Evolutionary conservation across 2,797 vertebrate genomes (phyloP), one percentile per base, ranked within the genome.

Genomic region (Phalloptychus januarius): DNA sequence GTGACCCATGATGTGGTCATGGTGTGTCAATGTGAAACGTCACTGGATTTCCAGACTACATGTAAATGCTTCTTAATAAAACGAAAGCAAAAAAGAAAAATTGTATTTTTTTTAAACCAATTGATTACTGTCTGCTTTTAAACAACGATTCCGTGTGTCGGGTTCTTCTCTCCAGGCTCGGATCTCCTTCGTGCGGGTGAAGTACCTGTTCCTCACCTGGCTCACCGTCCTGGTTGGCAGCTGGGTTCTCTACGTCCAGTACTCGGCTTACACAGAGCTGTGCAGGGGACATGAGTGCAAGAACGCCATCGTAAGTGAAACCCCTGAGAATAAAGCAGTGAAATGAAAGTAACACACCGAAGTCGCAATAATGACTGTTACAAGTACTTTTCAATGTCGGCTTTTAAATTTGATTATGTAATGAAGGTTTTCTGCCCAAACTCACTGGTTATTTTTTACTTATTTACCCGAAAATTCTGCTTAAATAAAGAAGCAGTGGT

Each of bases 181-280:
- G 84, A 96, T 99, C 93, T 98, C 98, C 2, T 98, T 97, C 25
- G 92, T 97, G 82, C 95, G 97, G 89, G 97, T 99, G 94, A 99
- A 99, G 92, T 99, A 98, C 89, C 96, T 99, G 93, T 99, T 99
- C 93, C 96, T 99, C 44, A 98, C 98, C 76, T 99, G 98, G 98
- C 90, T 99, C 95, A 97, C 94, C 1, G 97, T 99, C 90, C 97
- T 99, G 88, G 94, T 99, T 90, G 97, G 98, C 91, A 99, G 98
- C 95, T 99, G 98, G 98, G 96, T 99, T 91, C 88, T 98, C 52
- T 99, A 99, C 52, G 98, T 98, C 78, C 97, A 99, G 75, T 99
- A 99, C 88, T 99, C 98, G 36, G 92, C 97, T 86, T 98, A 99
- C 95, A 98, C 97, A 81, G 98, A 99, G 86, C 96, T 99, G 80